Evolutionary conservation across 1,140 invertebrate genomes (phyloP), one percentile per base, ranked within the genome.

Genomic region (Tetragonula clypearis): DNA sequence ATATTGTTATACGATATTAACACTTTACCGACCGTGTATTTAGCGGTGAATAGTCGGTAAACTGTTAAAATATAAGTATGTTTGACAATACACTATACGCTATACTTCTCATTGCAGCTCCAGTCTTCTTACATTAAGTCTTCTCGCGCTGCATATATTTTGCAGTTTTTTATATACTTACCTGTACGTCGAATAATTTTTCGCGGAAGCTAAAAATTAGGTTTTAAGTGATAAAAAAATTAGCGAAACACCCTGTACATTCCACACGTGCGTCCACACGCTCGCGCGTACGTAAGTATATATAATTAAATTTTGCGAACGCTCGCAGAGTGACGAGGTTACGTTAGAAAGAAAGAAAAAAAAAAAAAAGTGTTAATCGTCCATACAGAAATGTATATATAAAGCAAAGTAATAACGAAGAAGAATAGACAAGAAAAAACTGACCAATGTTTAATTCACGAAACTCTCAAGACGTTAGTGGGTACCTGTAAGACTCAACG

Each of bases 391-490:
- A 35, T 73, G 60, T 69, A 68, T 84, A 84, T 84, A 84, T 73
- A 56, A 84, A 53, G 30, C 65, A 53, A 84, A 65, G 56, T 84
- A 75, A 49, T 78, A 79, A 89, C 77, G 71, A 69, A 26, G 75
- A 71, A 72, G 77, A 79, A 41, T 86, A 88, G 77, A 73, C n/a
- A 60, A 87, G 62, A 84, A 87, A 89, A 84, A 87, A 89, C 55
- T 81, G 88, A 90, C 88, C 88, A 90, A 90, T 90, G 76, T 90
- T 87, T 79, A 35, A 87, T 35, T 76, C 76, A 62, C 58, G 69
- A 87, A 76, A 88, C 53, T 83, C 56, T 77, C 78, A 72, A 82
- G 21, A 78, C 62, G 66, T 79, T 79, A 79, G 41, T 77, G 35
- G 35, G 56, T 60, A 71, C 21, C 55, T 6, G 19, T 79, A 79